Conservation (phyloP, 2,888 invertebrate species). For the Erannis defoliaria region DNA sequence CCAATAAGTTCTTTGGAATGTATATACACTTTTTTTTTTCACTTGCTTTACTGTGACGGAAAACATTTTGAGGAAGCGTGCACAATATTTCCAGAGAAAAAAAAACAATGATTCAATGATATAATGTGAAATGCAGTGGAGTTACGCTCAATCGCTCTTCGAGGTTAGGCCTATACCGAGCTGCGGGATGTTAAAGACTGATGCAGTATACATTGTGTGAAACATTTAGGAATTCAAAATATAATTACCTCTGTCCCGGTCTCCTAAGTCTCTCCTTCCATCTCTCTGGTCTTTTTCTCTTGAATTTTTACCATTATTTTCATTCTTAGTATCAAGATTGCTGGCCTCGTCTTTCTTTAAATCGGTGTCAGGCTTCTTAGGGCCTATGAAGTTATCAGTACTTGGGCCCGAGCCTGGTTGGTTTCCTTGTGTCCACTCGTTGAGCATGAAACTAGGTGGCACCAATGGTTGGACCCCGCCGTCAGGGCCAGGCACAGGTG, state of each 20-base stretch:
- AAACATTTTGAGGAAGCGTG: too few relatives aligned
- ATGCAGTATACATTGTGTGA: too few relatives aligned
- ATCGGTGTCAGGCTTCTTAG: conserved; percentile 22
- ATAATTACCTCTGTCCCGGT: conserved; percentile 18
- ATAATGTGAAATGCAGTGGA: too few relatives aligned
- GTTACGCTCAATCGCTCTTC: too few relatives aligned
- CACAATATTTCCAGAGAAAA: too few relatives aligned
- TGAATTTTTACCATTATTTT: conserved; percentile 6
- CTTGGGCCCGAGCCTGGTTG: not conserved
- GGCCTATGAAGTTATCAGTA: conserved; percentile 10
- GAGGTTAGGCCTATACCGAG: too few relatives aligned
- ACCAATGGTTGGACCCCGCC: conserved; percentile 8
- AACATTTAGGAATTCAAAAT: not conserved
- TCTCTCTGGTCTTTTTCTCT: conserved; percentile 17
- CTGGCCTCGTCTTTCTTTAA: conserved; percentile 18
- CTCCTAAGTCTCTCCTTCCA: conserved; percentile 15
- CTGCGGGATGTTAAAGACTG: too few relatives aligned
- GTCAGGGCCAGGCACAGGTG: conserved; percentile 10
- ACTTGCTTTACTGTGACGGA: too few relatives aligned
- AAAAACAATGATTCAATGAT: too few relatives aligned
- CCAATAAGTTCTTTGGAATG: too few relatives aligned
- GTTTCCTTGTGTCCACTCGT: conserved; percentile 15
- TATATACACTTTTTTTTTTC: too few relatives aligned
- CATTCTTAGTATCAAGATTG: conserved; percentile 21
- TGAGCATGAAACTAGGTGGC: conserved; percentile 15